Evolutionary conservation across 2,888 invertebrate species (phyloP), one percentile per base, ranked within the genome.

Genomic region (Cyclophora punctaria): DNA sequence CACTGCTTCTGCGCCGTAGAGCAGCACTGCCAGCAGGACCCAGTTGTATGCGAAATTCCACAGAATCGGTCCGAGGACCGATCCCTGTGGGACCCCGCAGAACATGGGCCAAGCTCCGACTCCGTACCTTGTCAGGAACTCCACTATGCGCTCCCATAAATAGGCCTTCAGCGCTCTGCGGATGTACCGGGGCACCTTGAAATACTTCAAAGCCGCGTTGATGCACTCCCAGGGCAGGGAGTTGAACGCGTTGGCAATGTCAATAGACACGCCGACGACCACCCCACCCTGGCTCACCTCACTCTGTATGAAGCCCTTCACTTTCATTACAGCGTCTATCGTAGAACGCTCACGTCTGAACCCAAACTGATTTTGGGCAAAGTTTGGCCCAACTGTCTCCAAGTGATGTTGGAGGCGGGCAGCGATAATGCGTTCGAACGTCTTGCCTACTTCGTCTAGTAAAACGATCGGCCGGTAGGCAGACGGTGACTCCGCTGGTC

Each of bases 211-310:
- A 5, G 58, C 60, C 53, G 56, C 53, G 37, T 3, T 42, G 7
- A 60, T 55, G 2, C 37, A 35, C 3, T 5, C 44, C 46, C 46
- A 57, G 7, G 62, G 59, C 7, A 62, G 44, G 33, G 51, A 55
- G 46, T 60, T 60, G 46, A 64, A 64, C 5, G 62, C 58, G 45
- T 64, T 62, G 35, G 56, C 52, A 20, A 37, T 37, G 37, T 37
- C 37, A 5, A 37, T 5, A 5, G 37, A 37, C 37, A 37, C 37
- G 4, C 4, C 37, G 4, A 37, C 4, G 5, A 37, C 37, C 4
- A 37, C 37, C 37, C 5, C 37, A 37, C 37, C 37, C 37, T 37
- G 37, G 37, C 4, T 5, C 37, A 37, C 37, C 37, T 4, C 37
- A 5, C 5, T 5, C 37, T 37, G 4, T 5, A 5, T 2, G 1